phyloP scores from a whole-genome alignment of 2,888 invertebrate genomes.

The Allacma fusca region DNA sequence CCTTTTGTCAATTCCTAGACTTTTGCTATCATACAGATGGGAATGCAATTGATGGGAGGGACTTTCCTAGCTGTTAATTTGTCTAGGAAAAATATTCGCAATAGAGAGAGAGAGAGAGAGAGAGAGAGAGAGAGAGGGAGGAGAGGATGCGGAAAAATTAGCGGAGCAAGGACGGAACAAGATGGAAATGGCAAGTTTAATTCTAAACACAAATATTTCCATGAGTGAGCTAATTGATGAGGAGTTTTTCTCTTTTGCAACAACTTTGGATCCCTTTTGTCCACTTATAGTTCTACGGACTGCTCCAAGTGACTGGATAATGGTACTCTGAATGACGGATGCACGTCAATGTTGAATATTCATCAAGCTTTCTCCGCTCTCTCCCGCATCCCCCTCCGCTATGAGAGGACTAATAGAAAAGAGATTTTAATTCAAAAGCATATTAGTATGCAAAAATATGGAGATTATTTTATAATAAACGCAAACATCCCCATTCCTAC shows the following conservation, averaged over 20 bases:
- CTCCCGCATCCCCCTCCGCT: constrained; percentile 13
- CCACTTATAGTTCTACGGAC: too few relatives aligned
- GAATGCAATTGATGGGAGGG: too few relatives aligned
- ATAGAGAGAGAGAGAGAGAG: not conserved
- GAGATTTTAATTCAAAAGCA: constrained; percentile 32
- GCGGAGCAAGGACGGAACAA: not conserved
- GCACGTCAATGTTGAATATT: constrained; percentile 31
- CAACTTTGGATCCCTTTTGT: too few relatives aligned
- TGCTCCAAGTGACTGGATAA: too few relatives aligned
- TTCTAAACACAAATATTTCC: constrained; percentile 29
- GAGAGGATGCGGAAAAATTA: constrained; percentile 2
- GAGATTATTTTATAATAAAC: constrained; percentile 36
- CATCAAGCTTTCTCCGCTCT: constrained; percentile 23
- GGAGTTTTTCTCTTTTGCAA: constrained; percentile 22
- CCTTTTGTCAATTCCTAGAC: too few relatives aligned
- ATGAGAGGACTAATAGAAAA: constrained; percentile 5
- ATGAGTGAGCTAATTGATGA: constrained; percentile 38
- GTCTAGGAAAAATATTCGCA: too few relatives aligned
- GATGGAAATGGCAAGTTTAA: constrained; percentile 13
- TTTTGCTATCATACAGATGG: too few relatives aligned
- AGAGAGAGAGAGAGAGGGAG: not conserved
- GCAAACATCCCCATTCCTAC: constrained; percentile 5
- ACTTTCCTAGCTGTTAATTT: too few relatives aligned
- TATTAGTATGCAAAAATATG: constrained; percentile 41
- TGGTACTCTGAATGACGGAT: too few relatives aligned